Percentiles rank a stretch among this genome's conserved stretches.
Conservation (phyloP, 2,888 invertebrate genomes). For the Galerucella calmariensis region DNA sequence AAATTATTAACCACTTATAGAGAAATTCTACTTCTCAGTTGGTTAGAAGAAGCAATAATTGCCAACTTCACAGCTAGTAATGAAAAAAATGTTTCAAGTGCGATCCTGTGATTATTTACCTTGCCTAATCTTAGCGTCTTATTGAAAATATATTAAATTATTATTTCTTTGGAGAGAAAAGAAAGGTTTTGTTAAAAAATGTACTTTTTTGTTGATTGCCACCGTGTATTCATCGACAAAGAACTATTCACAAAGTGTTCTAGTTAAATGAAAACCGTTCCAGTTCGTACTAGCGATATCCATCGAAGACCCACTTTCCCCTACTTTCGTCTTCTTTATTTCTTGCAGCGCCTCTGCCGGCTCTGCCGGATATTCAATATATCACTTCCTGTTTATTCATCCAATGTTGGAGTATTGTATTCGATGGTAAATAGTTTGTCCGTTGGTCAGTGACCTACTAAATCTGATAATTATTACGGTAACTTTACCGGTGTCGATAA, state of each 20-base stretch:
- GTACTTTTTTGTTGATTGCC: no score
- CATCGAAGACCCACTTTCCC: slow-evolving; percentile 9
- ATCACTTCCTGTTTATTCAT: slow-evolving; percentile 18
- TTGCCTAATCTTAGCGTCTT: no score
- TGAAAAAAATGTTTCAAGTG: no score
- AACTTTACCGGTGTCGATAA: not conserved
- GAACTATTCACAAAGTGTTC: not conserved
- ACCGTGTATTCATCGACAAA: no score
- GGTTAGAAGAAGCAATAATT: no score
- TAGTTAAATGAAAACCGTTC: not conserved
- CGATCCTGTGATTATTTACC: no score
- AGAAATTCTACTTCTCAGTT: no score
- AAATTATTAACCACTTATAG: no score
- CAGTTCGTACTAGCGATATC: not conserved
- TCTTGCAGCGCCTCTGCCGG: slow-evolving; percentile 17
- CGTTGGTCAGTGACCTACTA: slow-evolving; percentile 41
- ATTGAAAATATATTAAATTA: no score
- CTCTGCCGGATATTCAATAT: slow-evolving; percentile 15
- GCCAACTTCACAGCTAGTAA: no score
- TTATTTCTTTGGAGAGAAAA: no score
- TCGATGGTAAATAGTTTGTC: slow-evolving; percentile 12
- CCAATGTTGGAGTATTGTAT: slow-evolving; percentile 29
- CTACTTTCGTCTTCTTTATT: slow-evolving; percentile 8
- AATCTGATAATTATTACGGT: slow-evolving; percentile 8
- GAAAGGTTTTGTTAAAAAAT: no score